Evolutionary conservation across 2,888 invertebrate genomes (phyloP), one percentile per base, ranked within the genome.

Genomic region (Sarcophaga subvicina): DNA sequence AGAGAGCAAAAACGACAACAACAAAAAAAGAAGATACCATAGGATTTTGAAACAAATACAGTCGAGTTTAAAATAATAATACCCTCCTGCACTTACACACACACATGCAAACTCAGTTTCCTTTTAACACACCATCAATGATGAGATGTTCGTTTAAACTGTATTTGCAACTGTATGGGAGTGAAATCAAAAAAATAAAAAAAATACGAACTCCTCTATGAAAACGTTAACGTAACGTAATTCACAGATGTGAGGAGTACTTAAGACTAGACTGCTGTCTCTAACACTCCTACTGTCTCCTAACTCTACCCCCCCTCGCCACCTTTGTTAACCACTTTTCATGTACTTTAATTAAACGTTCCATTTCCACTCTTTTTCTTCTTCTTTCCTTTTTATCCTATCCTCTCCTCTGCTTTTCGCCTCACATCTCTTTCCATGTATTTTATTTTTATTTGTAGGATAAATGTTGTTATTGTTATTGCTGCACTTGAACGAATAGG

Each of bases 201-300:
- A 67, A 45, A 73, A 60, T 22, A 75, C 69, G 62, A 54, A 49
- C 71, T 59, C 54, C 6, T 37, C 37, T 37, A 37, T 37, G 37
- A 37, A 37, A 37, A 37, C 8, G 10, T 37, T 37, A 54, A 54
- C 54, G 54, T 14, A 54, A 54, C 17, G 63, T 79, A 86, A 75
- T 54, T 76, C 62, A 64, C 66, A 80, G 66, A 63, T 62, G 80
- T 45, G 27, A 80, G 69, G 27, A 76, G 72, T 80, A 64, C 76
- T 83, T 83, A 76, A 86, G 76, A 83, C 75, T 72, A 76, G 54
- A 82, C 66, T 79, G 66, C 66, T 75, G 71, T 80, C 78, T 69
- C 54, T 54, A 54, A 54, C 54, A 54, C 54, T 54, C 54, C 54
- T 54, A 14, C 54, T 17, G 12, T 54, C 54, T 37, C 8, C 37